phyloP scores from a whole-genome alignment of 1,140 invertebrate genomes.

The Formica selysi region DNA sequence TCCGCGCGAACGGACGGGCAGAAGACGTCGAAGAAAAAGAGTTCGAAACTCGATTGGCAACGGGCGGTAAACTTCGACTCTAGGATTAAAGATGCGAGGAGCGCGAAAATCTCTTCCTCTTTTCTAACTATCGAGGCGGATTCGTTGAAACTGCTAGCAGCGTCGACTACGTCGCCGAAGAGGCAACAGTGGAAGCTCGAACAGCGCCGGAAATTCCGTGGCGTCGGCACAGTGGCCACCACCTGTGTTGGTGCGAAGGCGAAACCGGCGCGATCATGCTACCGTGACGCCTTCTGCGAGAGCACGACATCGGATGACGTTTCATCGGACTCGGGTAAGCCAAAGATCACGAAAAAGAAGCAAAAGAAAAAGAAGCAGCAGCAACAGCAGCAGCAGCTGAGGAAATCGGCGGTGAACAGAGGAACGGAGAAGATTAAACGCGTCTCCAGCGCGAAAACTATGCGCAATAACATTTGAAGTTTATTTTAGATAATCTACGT shows the following conservation, averaged over 20 bases:
- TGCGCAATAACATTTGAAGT: slow-evolving; percentile 25
- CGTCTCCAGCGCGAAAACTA: slow-evolving; percentile 43
- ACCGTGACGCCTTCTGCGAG: slow-evolving; percentile 75
- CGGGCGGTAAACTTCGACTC: slow-evolving; percentile 70
- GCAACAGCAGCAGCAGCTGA: slow-evolving; percentile 80
- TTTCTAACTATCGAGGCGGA: slow-evolving; percentile 67
- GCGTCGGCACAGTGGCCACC: background rate
- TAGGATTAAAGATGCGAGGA: slow-evolving; percentile 48
- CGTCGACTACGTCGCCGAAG: slow-evolving; percentile 22
- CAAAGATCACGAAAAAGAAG: slow-evolving; percentile 83
- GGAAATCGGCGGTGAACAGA: slow-evolving; percentile 80
- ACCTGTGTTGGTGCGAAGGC: background rate
- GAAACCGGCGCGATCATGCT: slow-evolving; percentile 54
- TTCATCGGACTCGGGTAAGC: slow-evolving; percentile 45
- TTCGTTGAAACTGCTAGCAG: slow-evolving; percentile 70
- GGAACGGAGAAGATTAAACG: slow-evolving; percentile 26
- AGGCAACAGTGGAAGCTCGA: slow-evolving; percentile 77
- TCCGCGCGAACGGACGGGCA: slow-evolving; percentile 72
- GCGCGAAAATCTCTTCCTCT: slow-evolving; percentile 5
- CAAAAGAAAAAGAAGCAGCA: slow-evolving; percentile 86
- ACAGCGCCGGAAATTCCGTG: slow-evolving; percentile 72
- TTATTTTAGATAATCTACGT: background rate
- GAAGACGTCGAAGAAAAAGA: slow-evolving; percentile 87
- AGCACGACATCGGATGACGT: slow-evolving; percentile 87
- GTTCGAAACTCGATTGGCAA: slow-evolving; percentile 83